These are phyloP conservation scores for Acanthurus leucopareius DNA, from an alignment of 2,797 vertebrate genomes.

Conservation along the genomic window DNA sequence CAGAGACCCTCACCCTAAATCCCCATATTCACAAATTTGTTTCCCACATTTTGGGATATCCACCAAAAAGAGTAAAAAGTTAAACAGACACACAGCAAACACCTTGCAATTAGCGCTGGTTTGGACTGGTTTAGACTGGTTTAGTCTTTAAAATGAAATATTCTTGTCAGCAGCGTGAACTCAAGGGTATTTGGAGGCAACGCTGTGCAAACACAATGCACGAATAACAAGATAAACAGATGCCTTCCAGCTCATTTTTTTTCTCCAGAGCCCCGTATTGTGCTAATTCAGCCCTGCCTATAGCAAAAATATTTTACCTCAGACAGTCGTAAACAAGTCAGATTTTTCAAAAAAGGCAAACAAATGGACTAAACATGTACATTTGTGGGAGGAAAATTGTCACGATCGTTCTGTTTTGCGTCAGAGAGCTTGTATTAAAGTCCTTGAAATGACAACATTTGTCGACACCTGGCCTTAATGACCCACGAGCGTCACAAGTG, in stretches of 20 bases:
- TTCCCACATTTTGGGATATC: neutral
- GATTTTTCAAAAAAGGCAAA: neutral
- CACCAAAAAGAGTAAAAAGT: neutral
- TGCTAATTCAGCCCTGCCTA: neutral
- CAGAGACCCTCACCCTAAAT: too few species aligned
- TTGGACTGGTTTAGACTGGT: neutral
- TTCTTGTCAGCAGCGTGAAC: neutral
- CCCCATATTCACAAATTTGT: neutral
- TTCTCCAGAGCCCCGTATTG: neutral
- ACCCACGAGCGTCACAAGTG: slow-evolving; percentile 5
- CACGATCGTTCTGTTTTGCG: slow-evolving; percentile 7
- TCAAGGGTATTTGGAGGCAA: neutral
- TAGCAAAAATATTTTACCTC: neutral
- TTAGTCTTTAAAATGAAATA: neutral
- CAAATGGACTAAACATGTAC: neutral
- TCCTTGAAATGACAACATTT: slow-evolving; percentile 27
- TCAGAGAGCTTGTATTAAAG: neutral
- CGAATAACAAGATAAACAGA: neutral
- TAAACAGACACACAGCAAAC: neutral
- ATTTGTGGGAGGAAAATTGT: neutral
- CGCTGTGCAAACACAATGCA: neutral
- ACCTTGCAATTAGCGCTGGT: neutral
- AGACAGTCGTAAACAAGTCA: neutral
- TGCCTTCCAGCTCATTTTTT: neutral
- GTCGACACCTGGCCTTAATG: neutral